Evolutionary conservation across 2,888 invertebrate genomes (phyloP), one percentile per base, ranked within the genome.

Genomic region (Mythimna impura): DNA sequence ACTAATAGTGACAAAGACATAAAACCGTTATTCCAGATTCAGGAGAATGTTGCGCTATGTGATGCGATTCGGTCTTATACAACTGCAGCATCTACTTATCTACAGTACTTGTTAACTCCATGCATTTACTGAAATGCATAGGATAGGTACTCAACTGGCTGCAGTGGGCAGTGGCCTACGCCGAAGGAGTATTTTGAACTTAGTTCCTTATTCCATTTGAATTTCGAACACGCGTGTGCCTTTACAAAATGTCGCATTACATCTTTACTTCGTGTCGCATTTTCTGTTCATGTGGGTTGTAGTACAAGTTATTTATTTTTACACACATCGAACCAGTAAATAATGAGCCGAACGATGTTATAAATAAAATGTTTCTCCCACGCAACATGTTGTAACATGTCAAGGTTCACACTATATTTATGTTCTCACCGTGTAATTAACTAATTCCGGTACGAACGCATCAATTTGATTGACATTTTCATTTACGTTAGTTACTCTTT

Each of bases 321-420:
- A 83, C 55, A 72, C 73, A 67, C 72, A 54, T 83, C 73, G 75
- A 76, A 82, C 66, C 57, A 80, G 78, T 83, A 80, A 84, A 75
- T 81, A 80, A 78, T 82, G 78, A 75, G 67, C 76, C 68, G 73
- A 76, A 71, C 83, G 71, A 64, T 71, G 83, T 83, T 88, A 91
- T 92, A 91, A 93, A 93, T 93, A 93, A 68, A 89, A 89, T 86
- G 84, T 72, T 76, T 80, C 90, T 87, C 93, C 93, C 90, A 92
- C 94, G 89, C 92, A 86, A 76, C 87, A 82, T 82, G 88, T 90
- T 91, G 89, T 91, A 92, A 93, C 92, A 91, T 94, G 93, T 94
- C 95, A 95, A 95, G 95, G 94, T 93, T 91, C 89, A 89, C 84
- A 88, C 88, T 87, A 86, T 89, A 87, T 91, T 91, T 89, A 90